Evolutionary conservation across 2,888 invertebrate species (phyloP).

Genomic region (Doris montereyensis): DNA sequence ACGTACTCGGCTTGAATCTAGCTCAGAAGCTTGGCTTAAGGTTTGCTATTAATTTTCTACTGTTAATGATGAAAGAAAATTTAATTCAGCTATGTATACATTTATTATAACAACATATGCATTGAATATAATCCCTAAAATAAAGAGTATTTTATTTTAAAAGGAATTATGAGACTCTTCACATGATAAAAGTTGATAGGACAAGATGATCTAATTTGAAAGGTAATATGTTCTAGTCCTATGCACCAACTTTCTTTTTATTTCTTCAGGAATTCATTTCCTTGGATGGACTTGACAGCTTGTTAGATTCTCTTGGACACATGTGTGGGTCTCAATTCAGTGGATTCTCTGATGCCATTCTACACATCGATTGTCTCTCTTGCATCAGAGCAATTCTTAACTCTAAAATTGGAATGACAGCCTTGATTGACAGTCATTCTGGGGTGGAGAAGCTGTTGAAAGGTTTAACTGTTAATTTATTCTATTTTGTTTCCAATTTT

Average conservation of each 20-base stretch:
- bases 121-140: too few relatives aligned
- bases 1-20: conserved; percentile 57
- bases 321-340: conserved; percentile 61
- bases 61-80: too few relatives aligned
- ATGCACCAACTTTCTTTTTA: too few relatives aligned
- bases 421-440: conserved; percentile 68
- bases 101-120: too few relatives aligned
- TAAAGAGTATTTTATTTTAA: too few relatives aligned
- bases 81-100: too few relatives aligned
- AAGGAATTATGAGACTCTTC: too few relatives aligned
- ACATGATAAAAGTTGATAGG: too few relatives aligned
- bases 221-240: too few relatives aligned
- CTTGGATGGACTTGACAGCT: conserved; percentile 72
- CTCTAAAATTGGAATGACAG: conserved; percentile 72
- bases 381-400: conserved; percentile 74
- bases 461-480: conserved; percentile 62
- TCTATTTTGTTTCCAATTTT: too few relatives aligned
- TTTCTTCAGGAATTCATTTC: conserved; percentile 71
- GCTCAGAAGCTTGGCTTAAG: conserved; percentile 71
- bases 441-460: conserved; percentile 72
- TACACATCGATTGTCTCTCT: conserved; percentile 73
- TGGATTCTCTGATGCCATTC: conserved; percentile 72
- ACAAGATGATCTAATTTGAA: too few relatives aligned
- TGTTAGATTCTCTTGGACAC: conserved; percentile 73
- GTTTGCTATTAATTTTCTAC: conserved; percentile 28